Evolutionary conservation across 2,113 vertebrate species (phyloP), one percentile per base, ranked within the genome.

Genomic region (Blennius ocellaris): DNA sequence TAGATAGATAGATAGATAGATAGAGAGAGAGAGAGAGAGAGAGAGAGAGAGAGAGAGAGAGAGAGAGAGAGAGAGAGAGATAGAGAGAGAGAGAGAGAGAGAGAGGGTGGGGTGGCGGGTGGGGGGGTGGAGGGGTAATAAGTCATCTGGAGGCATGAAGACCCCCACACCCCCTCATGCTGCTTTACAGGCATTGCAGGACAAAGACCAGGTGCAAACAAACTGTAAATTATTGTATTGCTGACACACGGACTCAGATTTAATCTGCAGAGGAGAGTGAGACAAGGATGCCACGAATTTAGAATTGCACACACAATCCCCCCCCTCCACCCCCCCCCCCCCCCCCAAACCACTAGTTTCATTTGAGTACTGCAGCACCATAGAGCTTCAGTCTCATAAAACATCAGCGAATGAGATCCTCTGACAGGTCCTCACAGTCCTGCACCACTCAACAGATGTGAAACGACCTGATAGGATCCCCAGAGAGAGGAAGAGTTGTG

Each of bases 391-490:
- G 51, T 64, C 70, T 65, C 59, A 87, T 88, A 90, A 90, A 89
- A 62, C 81, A 82, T 53, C 56, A 15, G 47, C 1, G 49, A 85
- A 80, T 50, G 83, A 83, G 85, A 69, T 21, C 40, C 69, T 60
- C 80, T 80, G 88, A 89, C 78, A 82, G 71, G 74, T 78, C 65
- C 77, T 76, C 11, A 47, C 51, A 6, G 81, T 64, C 80, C 71
- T 77, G 76, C 81, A 76, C 65, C 83, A 58, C 74, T 83, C 83
- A 78, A 78, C 84, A 84, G 76, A 87, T 87, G 79, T 73, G 85
- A 86, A 80, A 82, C 39, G 55, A 74, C 15, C 82, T 76, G 76
- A 89, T 81, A 53, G 66, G 48, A 60, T 88, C 84, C 82, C 78
- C 50, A 55, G 76, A 69, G 80, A 87, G 62, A 82, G 16, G 63